Conservation (phyloP, 2,113 vertebrate species). For the Oxygymnocypris stewartii region DNA sequence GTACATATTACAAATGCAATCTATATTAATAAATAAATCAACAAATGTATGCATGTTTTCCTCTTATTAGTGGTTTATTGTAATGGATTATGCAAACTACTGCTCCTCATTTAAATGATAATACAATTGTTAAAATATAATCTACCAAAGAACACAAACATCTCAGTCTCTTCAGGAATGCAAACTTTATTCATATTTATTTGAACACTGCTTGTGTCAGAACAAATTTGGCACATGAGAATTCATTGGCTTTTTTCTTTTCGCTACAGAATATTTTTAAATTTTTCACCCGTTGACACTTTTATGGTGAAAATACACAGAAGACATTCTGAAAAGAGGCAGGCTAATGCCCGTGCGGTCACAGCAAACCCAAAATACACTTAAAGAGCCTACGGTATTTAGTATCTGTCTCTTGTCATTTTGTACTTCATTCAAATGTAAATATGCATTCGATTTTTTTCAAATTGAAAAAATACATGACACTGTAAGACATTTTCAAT, state of each 20-base stretch:
- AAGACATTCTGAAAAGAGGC: not conserved
- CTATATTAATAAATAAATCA: slow-evolving; percentile 75
- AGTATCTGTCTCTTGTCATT: slow-evolving; percentile 6
- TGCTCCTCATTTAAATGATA: not conserved
- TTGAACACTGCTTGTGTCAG: slow-evolving; percentile 66
- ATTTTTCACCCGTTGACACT: slow-evolving; percentile 12
- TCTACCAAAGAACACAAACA: slow-evolving; percentile 7
- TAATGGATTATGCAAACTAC: slow-evolving; percentile 26
- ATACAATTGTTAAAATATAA: not conserved
- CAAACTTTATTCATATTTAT: slow-evolving; percentile 73
- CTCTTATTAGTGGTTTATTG: not conserved
- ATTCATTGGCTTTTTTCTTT: slow-evolving; percentile 63
- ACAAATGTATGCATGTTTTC: slow-evolving; percentile 50
- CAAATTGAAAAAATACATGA: slow-evolving; percentile 79
- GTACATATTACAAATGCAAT: slow-evolving; percentile 68
- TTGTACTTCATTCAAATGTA: slow-evolving; percentile 58
- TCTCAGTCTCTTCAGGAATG: slow-evolving; percentile 57
- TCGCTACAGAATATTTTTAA: slow-evolving; percentile 66
- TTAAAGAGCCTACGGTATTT: slow-evolving; percentile 7
- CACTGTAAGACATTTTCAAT: slow-evolving; percentile 68
- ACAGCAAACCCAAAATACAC: slow-evolving; percentile 37
- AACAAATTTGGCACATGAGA: slow-evolving; percentile 73
- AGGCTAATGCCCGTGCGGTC: not conserved
- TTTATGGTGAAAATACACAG: slow-evolving; percentile 13
- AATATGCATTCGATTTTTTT: slow-evolving; percentile 60